Percentiles rank a stretch among this genome's conserved stretches.
These are phyloP conservation scores for Alectura lathami DNA, from an alignment of 2,113 vertebrate genomes.

Conservation along the genomic window DNA sequence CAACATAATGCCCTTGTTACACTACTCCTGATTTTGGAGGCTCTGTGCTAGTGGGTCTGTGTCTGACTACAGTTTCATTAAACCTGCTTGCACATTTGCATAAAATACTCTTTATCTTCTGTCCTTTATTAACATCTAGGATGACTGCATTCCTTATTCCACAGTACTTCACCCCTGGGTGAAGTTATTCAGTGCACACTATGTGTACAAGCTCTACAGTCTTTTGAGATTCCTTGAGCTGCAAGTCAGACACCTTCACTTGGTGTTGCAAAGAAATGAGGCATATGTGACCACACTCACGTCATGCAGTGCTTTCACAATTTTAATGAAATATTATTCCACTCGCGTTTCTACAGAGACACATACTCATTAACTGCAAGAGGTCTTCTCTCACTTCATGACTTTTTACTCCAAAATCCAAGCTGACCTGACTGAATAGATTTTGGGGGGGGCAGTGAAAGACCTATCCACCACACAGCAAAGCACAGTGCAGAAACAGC, in stretches of 20 bases:
- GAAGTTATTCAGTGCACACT: neutral
- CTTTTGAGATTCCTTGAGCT: neutral
- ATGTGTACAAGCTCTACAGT: neutral
- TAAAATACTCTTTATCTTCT: neutral
- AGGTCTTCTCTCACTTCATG: neutral
- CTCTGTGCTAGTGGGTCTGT: neutral
- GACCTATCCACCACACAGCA: neutral
- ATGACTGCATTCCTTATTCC: neutral
- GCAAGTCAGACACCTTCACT: neutral
- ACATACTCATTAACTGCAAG: neutral
- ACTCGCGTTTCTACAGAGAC: neutral
- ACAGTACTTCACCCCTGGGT: neutral
- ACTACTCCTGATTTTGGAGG: neutral
- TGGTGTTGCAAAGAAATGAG: neutral
- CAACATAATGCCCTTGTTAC: neutral
- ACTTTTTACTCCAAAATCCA: neutral
- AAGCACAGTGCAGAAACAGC: neutral
- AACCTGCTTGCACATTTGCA: neutral
- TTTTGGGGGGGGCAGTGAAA: neutral
- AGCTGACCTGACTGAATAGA: neutral
- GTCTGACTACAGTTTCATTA: neutral
- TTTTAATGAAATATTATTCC: neutral
- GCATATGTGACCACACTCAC: fast-evolving
- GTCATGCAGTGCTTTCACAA: no score
- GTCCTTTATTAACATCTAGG: neutral